Evolutionary conservation across 2,113 vertebrate species (phyloP).

Genomic region (Tauraco erythrolophus): DNA sequence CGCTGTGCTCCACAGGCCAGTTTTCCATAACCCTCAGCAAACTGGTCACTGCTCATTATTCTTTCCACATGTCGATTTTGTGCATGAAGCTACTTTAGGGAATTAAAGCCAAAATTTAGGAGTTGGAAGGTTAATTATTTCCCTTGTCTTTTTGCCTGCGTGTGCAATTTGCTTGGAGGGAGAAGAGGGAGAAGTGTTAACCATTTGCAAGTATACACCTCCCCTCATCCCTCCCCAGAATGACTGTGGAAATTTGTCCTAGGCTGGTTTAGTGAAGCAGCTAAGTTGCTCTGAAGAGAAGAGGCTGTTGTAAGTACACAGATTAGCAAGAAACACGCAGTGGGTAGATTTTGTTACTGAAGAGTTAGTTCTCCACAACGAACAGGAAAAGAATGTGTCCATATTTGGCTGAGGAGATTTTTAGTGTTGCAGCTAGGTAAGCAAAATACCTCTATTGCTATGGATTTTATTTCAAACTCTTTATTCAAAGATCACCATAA

Average conservation of each 20-base stretch:
- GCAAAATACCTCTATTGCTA: not conserved
- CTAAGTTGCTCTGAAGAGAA: not conserved
- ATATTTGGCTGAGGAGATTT: not conserved
- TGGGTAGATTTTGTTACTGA: not conserved
- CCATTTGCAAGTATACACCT: not conserved
- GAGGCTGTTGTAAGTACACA: not conserved
- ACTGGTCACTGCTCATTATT: constrained; percentile 10
- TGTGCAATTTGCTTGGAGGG: not conserved
- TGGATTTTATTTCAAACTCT: not conserved
- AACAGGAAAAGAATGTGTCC: not conserved
- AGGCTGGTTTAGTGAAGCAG: not conserved
- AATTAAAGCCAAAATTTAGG: not conserved
- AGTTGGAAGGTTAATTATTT: constrained; percentile 1
- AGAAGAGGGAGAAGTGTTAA: not conserved
- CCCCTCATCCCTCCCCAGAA: not conserved
- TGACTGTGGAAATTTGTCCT: not conserved
- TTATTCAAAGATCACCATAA: not conserved
- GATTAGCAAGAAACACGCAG: not conserved
- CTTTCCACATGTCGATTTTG: not conserved
- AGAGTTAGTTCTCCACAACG: not conserved
- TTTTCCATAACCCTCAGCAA: constrained; percentile 53
- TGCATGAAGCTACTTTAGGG: not conserved
- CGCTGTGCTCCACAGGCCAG: not conserved
- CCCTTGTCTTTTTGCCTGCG: not conserved
- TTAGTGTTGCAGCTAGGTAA: not conserved